Percentiles rank a stretch among this genome's conserved stretches.
phyloP scores from a whole-genome alignment of 2,888 invertebrate species.

The Lasioglossum leucozonium region DNA sequence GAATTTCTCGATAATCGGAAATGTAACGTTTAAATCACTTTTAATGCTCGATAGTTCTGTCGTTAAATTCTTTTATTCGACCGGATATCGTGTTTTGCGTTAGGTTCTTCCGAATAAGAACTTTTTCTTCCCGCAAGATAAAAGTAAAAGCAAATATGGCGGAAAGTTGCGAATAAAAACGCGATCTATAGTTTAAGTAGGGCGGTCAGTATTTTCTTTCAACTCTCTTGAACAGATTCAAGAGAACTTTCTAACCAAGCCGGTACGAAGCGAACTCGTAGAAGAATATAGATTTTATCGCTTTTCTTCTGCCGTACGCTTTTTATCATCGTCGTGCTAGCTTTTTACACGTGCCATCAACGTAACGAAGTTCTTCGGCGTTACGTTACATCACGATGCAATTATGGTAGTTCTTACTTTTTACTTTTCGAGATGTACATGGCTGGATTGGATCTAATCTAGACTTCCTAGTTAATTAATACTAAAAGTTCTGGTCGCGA shows the following conservation, averaged over 20 bases:
- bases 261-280: background rate
- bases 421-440: background rate
- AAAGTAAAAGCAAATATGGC: background rate
- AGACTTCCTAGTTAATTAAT: background rate
- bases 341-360: background rate
- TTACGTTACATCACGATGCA: constrained; percentile 4
- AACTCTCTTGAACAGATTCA: background rate
- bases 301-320: background rate
- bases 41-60: no score
- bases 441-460: background rate
- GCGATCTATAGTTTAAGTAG: no score
- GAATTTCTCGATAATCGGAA: no score
- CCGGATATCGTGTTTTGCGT: background rate
- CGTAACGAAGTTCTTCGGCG: background rate
- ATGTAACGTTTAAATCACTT: no score
- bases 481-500: background rate
- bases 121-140: background rate
- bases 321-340: background rate
- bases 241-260: background rate
- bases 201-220: background rate
- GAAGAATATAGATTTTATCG: background rate
- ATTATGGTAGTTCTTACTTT: background rate
- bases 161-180: background rate
- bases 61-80: background rate
- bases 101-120: background rate